A percentile compares a stretch with the other conserved stretches of the same genome.
These are phyloP conservation scores for Parthenolecanium corni DNA, from an alignment of 2,888 invertebrate genomes.

Conservation along the genomic window DNA sequence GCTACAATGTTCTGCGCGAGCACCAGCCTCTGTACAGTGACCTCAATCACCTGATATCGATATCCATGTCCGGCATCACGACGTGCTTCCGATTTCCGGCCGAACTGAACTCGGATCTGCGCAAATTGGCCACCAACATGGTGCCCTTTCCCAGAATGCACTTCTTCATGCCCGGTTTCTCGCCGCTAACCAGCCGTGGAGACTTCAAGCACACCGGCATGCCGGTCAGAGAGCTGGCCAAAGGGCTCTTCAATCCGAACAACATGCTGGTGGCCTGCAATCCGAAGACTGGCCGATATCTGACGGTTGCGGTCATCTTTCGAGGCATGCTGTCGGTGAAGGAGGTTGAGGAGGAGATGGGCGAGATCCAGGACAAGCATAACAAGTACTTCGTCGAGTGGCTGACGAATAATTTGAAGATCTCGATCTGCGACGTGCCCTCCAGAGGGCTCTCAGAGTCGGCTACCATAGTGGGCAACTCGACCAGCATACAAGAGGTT, in stretches of 20 bases:
- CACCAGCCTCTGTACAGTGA: slow-evolving; percentile 55
- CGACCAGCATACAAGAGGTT: slow-evolving; percentile 48
- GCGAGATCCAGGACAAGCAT: slow-evolving; percentile 53
- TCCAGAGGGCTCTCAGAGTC: slow-evolving; percentile 54
- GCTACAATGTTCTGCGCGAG: slow-evolving; percentile 50
- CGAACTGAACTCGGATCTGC: slow-evolving; percentile 49
- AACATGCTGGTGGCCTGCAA: slow-evolving; percentile 50
- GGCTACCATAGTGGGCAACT: slow-evolving; percentile 50
- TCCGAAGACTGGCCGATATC: slow-evolving; percentile 49
- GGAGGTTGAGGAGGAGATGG: slow-evolving; percentile 59
- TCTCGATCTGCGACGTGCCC: slow-evolving; percentile 69
- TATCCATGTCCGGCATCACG: slow-evolving; percentile 44
- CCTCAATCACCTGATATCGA: slow-evolving; percentile 50
- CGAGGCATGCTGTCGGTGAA: slow-evolving; percentile 31
- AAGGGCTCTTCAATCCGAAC: slow-evolving; percentile 44
- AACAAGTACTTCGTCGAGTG: slow-evolving; percentile 54
- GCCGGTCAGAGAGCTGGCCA: slow-evolving; percentile 44
- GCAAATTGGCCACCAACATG: slow-evolving; percentile 49
- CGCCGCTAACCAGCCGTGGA: slow-evolving; percentile 45
- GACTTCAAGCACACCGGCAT: slow-evolving; percentile 41
- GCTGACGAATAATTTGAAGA: slow-evolving; percentile 74
- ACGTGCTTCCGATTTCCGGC: slow-evolving; percentile 52
- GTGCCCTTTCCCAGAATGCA: slow-evolving; percentile 51
- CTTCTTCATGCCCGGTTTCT: slow-evolving; percentile 49
- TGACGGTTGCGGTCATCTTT: slow-evolving; percentile 37